These are phyloP conservation scores for Takifugu ocellatus DNA, from an alignment of 2,797 vertebrate species.

Conservation along the genomic window DNA sequence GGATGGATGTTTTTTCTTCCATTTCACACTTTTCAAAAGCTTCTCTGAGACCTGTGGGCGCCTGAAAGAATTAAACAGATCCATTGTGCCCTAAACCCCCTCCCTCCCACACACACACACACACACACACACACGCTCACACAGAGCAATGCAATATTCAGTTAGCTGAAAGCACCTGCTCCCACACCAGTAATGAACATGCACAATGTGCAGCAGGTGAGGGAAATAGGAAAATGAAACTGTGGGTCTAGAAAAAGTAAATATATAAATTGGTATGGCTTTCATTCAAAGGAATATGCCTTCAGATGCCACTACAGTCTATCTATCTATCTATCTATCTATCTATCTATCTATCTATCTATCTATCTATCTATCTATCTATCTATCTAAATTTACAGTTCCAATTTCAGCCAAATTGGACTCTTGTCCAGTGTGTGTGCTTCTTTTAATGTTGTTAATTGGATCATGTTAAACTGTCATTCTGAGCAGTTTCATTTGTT, in stretches of 20 bases:
- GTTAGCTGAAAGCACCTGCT: constrained; percentile 71
- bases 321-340: background rate
- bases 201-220: constrained; percentile 49
- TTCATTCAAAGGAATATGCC: constrained; percentile 4
- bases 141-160: constrained; percentile 60
- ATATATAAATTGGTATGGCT: constrained; percentile 8
- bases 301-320: background rate
- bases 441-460: constrained; percentile 67
- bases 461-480: constrained; percentile 58
- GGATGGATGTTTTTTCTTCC: background rate
- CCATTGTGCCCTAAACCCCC: constrained; percentile 20
- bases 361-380: background rate
- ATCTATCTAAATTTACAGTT: constrained; percentile 9
- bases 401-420: constrained; percentile 40
- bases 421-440: constrained; percentile 31
- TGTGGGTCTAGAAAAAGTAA: constrained; percentile 33
- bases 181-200: constrained; percentile 59
- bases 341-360: background rate
- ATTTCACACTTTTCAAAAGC: constrained; percentile 33
- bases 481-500: constrained; percentile 57
- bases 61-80: constrained; percentile 31
- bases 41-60: constrained; percentile 14
- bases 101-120: no score
- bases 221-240: constrained; percentile 51
- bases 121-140: no score